Evolutionary conservation across 2,888 invertebrate species (phyloP).

Genomic region (Brachyptera putata): DNA sequence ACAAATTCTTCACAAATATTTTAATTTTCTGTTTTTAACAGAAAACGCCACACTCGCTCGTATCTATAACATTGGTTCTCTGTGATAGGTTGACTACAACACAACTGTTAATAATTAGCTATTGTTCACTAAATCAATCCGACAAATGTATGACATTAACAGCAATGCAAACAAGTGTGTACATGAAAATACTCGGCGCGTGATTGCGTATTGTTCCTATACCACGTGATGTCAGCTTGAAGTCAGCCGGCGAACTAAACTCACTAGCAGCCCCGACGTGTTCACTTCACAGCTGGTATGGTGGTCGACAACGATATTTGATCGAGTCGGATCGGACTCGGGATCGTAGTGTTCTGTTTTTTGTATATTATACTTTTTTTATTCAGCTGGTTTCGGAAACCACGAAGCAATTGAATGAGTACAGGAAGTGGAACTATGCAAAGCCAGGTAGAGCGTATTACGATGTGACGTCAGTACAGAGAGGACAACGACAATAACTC

Average conservation of each 20-base stretch:
- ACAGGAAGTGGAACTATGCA: slow-evolving; percentile 18
- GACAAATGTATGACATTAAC: neutral
- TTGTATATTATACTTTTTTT: neutral
- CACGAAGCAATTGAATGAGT: slow-evolving; percentile 17
- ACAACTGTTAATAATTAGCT: neutral
- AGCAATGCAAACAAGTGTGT: neutral
- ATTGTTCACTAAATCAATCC: neutral
- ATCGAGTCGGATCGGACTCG: neutral
- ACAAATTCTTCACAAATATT: too few species aligned
- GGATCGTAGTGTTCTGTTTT: neutral
- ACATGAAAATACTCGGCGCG: neutral
- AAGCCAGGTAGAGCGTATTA: neutral
- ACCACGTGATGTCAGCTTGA: neutral
- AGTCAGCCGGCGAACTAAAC: neutral
- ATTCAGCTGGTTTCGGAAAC: slow-evolving; percentile 1
- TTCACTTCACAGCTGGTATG: neutral
- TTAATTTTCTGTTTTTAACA: neutral
- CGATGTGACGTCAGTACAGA: neutral
- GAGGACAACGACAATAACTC: neutral
- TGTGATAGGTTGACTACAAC: neutral
- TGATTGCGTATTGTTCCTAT: neutral
- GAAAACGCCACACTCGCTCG: neutral
- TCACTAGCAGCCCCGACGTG: neutral
- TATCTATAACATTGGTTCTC: too few species aligned
- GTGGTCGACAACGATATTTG: neutral